A percentile compares a stretch with the other conserved stretches of the same genome.
phyloP scores from a whole-genome alignment of 2,888 invertebrate species.

The Caenorhabditis wallacei region DNA sequence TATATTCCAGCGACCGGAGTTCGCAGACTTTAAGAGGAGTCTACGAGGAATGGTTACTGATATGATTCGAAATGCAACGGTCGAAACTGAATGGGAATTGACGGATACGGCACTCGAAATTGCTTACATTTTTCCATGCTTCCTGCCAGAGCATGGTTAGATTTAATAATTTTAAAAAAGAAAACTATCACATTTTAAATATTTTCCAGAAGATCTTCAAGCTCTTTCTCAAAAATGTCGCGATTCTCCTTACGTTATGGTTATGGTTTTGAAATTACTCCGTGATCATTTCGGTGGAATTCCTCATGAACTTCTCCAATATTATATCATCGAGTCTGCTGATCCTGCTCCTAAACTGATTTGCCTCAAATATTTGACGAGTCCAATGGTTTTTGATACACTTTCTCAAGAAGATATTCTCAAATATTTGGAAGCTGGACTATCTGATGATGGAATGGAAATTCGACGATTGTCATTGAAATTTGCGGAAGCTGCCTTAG shows the following conservation, averaged over 20 bases:
- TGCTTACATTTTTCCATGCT: slow-evolving; percentile 36
- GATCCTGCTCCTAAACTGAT: slow-evolving; percentile 48
- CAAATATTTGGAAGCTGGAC: slow-evolving; percentile 15
- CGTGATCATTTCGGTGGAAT: slow-evolving; percentile 56
- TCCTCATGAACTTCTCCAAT: slow-evolving; percentile 25
- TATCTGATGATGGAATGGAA: slow-evolving; percentile 20
- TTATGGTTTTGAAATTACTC: slow-evolving; percentile 31
- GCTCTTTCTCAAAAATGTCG: not conserved
- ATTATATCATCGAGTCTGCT: slow-evolving; percentile 7
- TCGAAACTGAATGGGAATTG: slow-evolving; percentile 14
- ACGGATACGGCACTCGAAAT: slow-evolving; percentile 47
- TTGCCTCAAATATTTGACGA: slow-evolving; percentile 34
- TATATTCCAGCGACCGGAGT: slow-evolving; percentile 9
- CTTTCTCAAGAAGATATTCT: slow-evolving; percentile 2
- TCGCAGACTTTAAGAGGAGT: slow-evolving; percentile 22
- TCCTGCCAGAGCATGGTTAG: slow-evolving; percentile 34
- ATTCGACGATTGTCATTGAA: slow-evolving; percentile 18
- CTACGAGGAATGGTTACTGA: slow-evolving; percentile 7
- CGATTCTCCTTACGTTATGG: slow-evolving; percentile 36
- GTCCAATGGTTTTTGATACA: slow-evolving; percentile 3
- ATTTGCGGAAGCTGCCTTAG: slow-evolving; percentile 8
- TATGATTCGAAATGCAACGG: slow-evolving; percentile 16
- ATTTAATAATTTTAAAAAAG: no score
- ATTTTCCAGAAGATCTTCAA: slow-evolving; percentile 41
- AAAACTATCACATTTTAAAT: not conserved